These are phyloP conservation scores for Passerina amoena DNA, from an alignment of 2,113 vertebrate species.

Conservation along the genomic window DNA sequence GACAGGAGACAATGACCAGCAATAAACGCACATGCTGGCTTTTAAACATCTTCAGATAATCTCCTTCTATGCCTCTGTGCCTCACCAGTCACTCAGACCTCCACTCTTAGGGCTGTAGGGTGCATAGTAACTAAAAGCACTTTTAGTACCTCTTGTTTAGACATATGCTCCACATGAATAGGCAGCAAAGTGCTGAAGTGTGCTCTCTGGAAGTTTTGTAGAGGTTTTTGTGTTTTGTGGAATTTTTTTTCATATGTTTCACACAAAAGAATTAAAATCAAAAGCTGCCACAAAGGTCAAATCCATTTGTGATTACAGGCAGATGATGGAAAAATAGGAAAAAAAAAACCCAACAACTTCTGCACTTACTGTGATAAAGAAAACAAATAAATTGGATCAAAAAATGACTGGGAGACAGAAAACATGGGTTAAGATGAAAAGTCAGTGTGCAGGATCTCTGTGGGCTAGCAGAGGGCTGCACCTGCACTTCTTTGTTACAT, in stretches of 20 bases:
- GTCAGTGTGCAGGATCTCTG: background rate
- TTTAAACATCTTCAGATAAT: background rate
- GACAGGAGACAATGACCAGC: background rate
- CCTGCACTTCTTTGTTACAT: background rate
- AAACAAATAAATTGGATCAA: background rate
- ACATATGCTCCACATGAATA: background rate
- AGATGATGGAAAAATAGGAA: background rate
- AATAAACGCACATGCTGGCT: background rate
- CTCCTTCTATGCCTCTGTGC: background rate
- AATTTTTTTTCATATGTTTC: background rate
- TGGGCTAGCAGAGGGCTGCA: background rate
- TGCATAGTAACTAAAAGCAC: background rate
- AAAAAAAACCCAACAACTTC: background rate
- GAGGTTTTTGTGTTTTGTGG: background rate
- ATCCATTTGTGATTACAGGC: background rate
- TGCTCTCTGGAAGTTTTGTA: background rate
- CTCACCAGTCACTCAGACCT: background rate
- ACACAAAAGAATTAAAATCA: slow-evolving; percentile 7
- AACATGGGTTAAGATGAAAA: background rate
- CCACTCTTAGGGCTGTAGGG: background rate
- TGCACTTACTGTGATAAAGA: background rate
- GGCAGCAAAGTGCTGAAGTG: slow-evolving; percentile 16
- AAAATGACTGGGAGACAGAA: background rate
- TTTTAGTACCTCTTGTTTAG: slow-evolving; percentile 5
- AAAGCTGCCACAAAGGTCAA: background rate